A percentile compares a stretch with the other conserved stretches of the same genome.
These are phyloP conservation scores for Caenorhabditis afra DNA, from an alignment of 2,888 invertebrate genomes.

Conservation along the genomic window DNA sequence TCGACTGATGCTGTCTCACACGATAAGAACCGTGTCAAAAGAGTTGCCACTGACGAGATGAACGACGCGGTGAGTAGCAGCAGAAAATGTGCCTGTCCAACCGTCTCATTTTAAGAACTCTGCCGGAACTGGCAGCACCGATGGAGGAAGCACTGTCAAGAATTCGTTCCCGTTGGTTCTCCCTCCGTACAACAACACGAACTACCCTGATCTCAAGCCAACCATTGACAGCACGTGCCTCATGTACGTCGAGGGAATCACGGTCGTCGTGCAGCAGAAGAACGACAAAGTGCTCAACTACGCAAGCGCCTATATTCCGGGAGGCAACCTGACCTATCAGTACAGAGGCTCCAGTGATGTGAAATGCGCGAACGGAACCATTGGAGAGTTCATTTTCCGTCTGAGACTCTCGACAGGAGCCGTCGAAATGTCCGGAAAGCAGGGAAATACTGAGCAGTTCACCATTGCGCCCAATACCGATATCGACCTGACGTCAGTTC, in stretches of 20 bases:
- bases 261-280: slow-evolving; percentile 56
- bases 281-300: slow-evolving; percentile 39
- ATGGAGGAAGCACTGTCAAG: background rate
- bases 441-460: slow-evolving; percentile 28
- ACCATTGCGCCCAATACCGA: slow-evolving; percentile 19
- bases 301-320: slow-evolving; percentile 33
- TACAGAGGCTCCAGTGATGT: slow-evolving; percentile 34
- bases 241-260: slow-evolving; percentile 70
- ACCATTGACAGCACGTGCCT: slow-evolving; percentile 53
- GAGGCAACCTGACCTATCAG: slow-evolving; percentile 40
- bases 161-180: slow-evolving; percentile 54
- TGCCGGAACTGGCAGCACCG: slow-evolving; percentile 6
- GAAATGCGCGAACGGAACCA: slow-evolving; percentile 38
- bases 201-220: background rate
- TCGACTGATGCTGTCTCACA: slow-evolving; percentile 61
- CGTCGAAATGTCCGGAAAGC: slow-evolving; percentile 34
- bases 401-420: slow-evolving; percentile 7
- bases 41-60: slow-evolving; percentile 61
- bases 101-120: slow-evolving; percentile 3
- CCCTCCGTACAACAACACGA: slow-evolving; percentile 59
- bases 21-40: slow-evolving; percentile 66
- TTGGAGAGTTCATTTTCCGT: slow-evolving; percentile 62
- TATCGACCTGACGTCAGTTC: slow-evolving; percentile 49
- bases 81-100: no score
- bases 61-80: background rate